phyloP scores from a whole-genome alignment of 2,888 invertebrate species.

The Halictus ligatus region DNA sequence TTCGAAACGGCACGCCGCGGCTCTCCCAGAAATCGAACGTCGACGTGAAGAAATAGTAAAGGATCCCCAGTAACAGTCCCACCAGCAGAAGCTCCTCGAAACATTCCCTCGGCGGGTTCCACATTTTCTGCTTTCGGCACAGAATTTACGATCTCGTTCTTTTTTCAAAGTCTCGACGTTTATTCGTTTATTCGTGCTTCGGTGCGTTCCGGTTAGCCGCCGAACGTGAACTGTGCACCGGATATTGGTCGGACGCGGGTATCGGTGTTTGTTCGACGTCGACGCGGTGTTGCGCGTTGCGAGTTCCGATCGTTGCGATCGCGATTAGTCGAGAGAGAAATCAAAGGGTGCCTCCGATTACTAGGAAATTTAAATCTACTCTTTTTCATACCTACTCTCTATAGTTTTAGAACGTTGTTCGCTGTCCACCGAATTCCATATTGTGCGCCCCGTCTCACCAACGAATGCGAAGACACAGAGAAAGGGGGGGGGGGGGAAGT shows the following conservation, averaged over 20 bases:
- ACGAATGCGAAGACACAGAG: neutral
- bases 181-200: neutral
- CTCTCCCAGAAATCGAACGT: slow-evolving; percentile 79
- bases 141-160: neutral
- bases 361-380: neutral
- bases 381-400: neutral
- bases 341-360: neutral
- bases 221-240: neutral
- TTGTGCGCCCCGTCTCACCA: neutral
- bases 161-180: neutral
- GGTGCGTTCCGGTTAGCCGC: too few relatives aligned
- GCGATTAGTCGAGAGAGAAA: too few relatives aligned
- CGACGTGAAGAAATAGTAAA: slow-evolving; percentile 78
- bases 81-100: slow-evolving; percentile 63
- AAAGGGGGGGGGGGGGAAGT: neutral
- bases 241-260: slow-evolving; percentile 26
- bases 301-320: neutral
- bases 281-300: neutral
- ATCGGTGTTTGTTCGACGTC: neutral
- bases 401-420: slow-evolving; percentile 27
- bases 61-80: slow-evolving; percentile 57
- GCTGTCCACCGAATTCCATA: neutral
- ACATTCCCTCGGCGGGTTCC: slow-evolving; percentile 45
- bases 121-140: slow-evolving; percentile 47
- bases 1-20: slow-evolving; percentile 76